Evolutionary conservation across 2,888 invertebrate genomes (phyloP).

Genomic region (Dichetophora obliterata): DNA sequence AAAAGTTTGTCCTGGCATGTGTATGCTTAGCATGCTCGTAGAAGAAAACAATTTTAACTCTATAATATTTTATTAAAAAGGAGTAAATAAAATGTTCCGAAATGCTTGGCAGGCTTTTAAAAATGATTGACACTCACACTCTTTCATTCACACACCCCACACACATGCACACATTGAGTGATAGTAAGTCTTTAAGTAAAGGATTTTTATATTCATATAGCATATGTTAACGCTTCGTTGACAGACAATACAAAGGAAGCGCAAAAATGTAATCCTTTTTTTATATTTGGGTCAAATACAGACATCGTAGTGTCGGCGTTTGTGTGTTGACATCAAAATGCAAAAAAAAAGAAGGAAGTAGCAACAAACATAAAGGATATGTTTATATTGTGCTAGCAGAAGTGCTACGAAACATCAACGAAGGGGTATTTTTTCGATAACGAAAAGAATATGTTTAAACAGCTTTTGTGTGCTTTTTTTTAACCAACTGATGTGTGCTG

Average conservation of each 20-base stretch:
- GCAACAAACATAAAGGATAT: background rate
- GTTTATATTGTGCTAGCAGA: slow-evolving; percentile 28
- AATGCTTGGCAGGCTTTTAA: slow-evolving; percentile 19
- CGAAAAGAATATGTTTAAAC: background rate
- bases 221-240: slow-evolving; percentile 62
- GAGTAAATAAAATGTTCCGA: slow-evolving; percentile 37
- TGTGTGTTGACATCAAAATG: slow-evolving; percentile 4
- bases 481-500: slow-evolving; percentile 43
- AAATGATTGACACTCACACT: slow-evolving; percentile 31
- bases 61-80: slow-evolving; percentile 54
- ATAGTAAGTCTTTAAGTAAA: background rate
- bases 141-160: background rate
- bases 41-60: slow-evolving; percentile 22
- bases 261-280: slow-evolving; percentile 31
- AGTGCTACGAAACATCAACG: slow-evolving; percentile 47
- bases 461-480: slow-evolving; percentile 24
- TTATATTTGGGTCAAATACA: slow-evolving; percentile 24
- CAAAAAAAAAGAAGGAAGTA: background rate
- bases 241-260: slow-evolving; percentile 62
- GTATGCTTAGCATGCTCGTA: slow-evolving; percentile 46
- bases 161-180: slow-evolving; percentile 3
- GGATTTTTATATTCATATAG: slow-evolving; percentile 25
- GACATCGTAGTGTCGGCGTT: background rate
- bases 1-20: slow-evolving; percentile 32
- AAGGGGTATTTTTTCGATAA: slow-evolving; percentile 26